Conservation (phyloP, 1,140 invertebrate genomes). For the Pogonomyrmex barbatus region DNA sequence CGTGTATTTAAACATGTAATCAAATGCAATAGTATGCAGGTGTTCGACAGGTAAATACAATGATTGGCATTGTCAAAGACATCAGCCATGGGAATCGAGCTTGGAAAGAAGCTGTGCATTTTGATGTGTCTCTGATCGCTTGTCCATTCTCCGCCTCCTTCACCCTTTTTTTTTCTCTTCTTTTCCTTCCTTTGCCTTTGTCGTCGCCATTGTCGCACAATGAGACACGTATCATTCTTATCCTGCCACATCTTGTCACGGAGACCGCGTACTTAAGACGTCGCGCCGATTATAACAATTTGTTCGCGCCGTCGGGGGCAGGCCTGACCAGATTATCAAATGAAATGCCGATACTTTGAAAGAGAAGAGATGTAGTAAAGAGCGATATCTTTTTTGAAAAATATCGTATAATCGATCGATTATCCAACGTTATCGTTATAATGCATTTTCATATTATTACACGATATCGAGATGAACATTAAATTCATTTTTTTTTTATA, state of each 20-base stretch:
- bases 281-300: slow-evolving; percentile 78
- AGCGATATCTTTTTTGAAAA: not conserved
- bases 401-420: not conserved
- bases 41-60: slow-evolving; percentile 63
- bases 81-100: slow-evolving; percentile 65
- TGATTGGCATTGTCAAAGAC: slow-evolving; percentile 49
- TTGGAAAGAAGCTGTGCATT: slow-evolving; percentile 69
- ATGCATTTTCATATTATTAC: not conserved
- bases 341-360: not conserved
- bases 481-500: not conserved
- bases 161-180: slow-evolving; percentile 1
- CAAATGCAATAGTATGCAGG: slow-evolving; percentile 71
- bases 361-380: not conserved
- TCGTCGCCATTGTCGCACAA: slow-evolving; percentile 73
- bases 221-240: slow-evolving; percentile 79
- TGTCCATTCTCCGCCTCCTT: slow-evolving; percentile 21
- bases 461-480: not conserved
- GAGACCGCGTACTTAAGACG: slow-evolving; percentile 67
- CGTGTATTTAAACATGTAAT: slow-evolving; percentile 57
- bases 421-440: not conserved
- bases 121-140: slow-evolving; percentile 70
- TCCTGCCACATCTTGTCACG: slow-evolving; percentile 77
- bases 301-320: slow-evolving; percentile 69
- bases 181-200: slow-evolving; percentile 56
- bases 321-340: slow-evolving; percentile 60